Percentiles rank a stretch among this genome's conserved stretches.
phyloP scores from a whole-genome alignment of 2,888 invertebrate genomes.

The Drosophila stalkeri region DNA sequence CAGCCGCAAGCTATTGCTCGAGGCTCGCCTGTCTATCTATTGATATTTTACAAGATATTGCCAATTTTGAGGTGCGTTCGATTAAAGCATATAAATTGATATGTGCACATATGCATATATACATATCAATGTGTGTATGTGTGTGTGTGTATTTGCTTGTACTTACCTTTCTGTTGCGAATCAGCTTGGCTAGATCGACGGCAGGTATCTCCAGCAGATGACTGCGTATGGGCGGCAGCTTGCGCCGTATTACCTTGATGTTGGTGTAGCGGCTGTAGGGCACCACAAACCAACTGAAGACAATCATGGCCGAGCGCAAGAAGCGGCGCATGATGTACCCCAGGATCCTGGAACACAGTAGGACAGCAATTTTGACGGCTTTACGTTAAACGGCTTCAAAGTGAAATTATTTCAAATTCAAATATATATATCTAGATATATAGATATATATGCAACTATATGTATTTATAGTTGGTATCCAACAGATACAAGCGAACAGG shows the following conservation, averaged over 20 bases:
- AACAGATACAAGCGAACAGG: constrained; percentile 64
- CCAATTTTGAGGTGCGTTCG: constrained; percentile 45
- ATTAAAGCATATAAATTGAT: constrained; percentile 14
- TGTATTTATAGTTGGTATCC: constrained; percentile 19
- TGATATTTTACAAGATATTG: constrained; percentile 63
- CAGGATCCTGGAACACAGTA: constrained; percentile 87
- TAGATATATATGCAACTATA: background rate
- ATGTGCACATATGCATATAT: background rate
- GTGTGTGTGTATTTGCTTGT: background rate
- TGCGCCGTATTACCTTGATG: constrained; percentile 87
- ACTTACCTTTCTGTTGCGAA: constrained; percentile 89
- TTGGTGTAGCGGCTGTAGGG: constrained; percentile 86
- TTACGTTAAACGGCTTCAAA: constrained; percentile 61
- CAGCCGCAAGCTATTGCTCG: background rate
- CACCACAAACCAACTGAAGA: constrained; percentile 87
- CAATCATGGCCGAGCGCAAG: constrained; percentile 87
- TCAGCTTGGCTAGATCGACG: constrained; percentile 89
- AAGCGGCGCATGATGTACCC: constrained; percentile 87
- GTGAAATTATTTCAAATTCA: constrained; percentile 29
- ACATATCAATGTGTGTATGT: too few relatives aligned
- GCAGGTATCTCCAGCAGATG: constrained; percentile 90
- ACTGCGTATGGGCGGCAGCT: constrained; percentile 89
- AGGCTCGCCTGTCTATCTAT: constrained; percentile 17
- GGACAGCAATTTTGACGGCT: constrained; percentile 85
- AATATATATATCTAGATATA: background rate